Percentiles rank a stretch among this genome's conserved stretches.
These are phyloP conservation scores for Anomalospiza imberbis DNA, from an alignment of 2,797 vertebrate species.

Conservation along the genomic window DNA sequence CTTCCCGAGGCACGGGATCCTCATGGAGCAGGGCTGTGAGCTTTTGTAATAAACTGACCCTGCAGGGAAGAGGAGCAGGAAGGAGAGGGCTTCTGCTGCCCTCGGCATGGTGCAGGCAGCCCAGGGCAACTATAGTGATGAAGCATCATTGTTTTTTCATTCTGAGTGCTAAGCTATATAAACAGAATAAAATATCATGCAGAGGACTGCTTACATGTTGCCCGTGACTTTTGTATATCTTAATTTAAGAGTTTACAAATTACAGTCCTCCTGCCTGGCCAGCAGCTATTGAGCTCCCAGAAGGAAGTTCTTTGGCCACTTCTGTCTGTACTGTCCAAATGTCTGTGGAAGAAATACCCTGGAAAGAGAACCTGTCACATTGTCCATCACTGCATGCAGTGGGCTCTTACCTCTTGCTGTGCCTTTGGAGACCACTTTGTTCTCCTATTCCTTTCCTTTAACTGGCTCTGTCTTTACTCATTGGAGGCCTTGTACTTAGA, in stretches of 20 bases:
- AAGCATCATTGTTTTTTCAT: neutral
- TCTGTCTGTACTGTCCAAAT: neutral
- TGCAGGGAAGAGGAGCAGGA: neutral
- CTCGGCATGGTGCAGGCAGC: neutral
- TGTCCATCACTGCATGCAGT: neutral
- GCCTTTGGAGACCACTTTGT: slow-evolving; percentile 41
- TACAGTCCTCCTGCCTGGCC: neutral
- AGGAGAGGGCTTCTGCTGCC: neutral
- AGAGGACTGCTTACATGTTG: neutral
- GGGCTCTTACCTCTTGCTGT: slow-evolving; percentile 38
- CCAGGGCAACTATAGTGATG: neutral
- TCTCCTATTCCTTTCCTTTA: slow-evolving; percentile 28
- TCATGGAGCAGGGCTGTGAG: neutral
- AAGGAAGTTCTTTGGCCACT: neutral
- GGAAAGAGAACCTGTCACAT: slow-evolving; percentile 7
- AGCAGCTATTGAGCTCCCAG: neutral
- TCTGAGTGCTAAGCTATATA: neutral
- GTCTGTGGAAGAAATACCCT: neutral
- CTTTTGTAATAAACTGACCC: neutral
- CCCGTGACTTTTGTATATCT: neutral
- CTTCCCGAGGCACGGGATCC: neutral
- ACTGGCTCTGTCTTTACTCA: slow-evolving; percentile 11
- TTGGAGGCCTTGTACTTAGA: slow-evolving; percentile 18
- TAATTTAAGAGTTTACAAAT: neutral
- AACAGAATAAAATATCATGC: neutral